Base-by-base conservation (phyloP, 2,888 invertebrate species). In the Sarcophaga carnaria region DNA sequence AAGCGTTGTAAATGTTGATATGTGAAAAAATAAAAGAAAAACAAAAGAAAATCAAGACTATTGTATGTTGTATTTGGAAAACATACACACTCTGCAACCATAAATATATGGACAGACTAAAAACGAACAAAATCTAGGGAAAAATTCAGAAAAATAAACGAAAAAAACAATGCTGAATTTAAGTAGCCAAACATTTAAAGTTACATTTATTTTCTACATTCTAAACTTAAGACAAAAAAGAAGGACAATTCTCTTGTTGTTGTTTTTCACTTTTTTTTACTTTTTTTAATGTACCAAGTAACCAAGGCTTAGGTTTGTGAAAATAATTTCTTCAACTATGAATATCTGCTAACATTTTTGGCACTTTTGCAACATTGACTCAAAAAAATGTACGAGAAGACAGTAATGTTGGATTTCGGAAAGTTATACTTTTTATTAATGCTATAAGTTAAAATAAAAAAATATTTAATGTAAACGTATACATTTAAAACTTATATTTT, bases 1-100 rank as follows among this genome's bases (percentile, higher is more conserved):
- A 87, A 84, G 79, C 85, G 81, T 85, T 87, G 84, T 85, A 85
- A 87, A 84, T 79, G 85, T 85, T 81, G 79, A 82, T 85, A 81
- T 79, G 78, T 85, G 8, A 4, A 59, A 67, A 79, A 75, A 78
- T 25, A 45, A 79, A 74, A 75, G 10, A 22, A 74, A 66, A 45
- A 47, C 25, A 66, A 64, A 82, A 70, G 49, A 81, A 60, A 54
- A 25, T 45, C 64, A 47, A 62, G 27, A 76, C 67, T 78, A 82
- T 74, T 69, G 63, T 45, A 54, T 54, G 17, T 17, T 45, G 74
- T 27, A 45, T 62, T 60, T 59, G 6, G 49, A 69, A 80, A 47
- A 45, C 63, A 60, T 14, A 45, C 14, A 77, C 17, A 76, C 54
- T 4, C 22, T 63, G 64, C 22, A 83, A 82, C 54, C 54, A 66